Base-by-base conservation (phyloP, 2,113 vertebrate species). In the Seriola dumerili region DNA sequence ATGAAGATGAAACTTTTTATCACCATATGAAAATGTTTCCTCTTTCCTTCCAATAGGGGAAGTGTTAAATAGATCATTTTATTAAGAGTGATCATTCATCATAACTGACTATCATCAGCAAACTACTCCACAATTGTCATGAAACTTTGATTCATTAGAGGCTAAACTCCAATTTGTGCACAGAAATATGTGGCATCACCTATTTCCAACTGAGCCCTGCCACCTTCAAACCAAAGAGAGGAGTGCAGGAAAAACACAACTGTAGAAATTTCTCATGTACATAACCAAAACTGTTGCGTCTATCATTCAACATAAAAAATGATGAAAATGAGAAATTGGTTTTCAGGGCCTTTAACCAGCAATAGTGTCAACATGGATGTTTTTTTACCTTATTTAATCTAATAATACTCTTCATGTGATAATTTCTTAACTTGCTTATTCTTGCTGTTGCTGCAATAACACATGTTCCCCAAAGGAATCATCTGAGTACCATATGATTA, bases 401-500 rank as follows among this genome's bases (percentile, higher is more conserved):
- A 23, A 23, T 23, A 59, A 55, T 12, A 5, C 32, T 55, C 48
- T 62, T 29, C 13, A n/a, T 8, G 5, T 54, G 34, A 58, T 64
- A 14, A 54, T 17, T 19, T 59, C 32, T 73, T 32, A 64, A 29
- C 29, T 29, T 29, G 29, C 29, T 29, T 29, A 29, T 29, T 29
- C 29, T 29, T 29, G 29, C 29, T 77, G 58, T 80, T 73, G 34
- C 62, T 61, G 40, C 40, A 83, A 38, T 40, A 72, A 65, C 52
- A 40, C 25, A 3, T 1, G 5, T 55, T 71, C 54, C 87, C 80
- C 69, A 78, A 1, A 2, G 52, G 84, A 80, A 64, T 57, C 40
- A 57, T 72, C 4, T n/a, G 68, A 67, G 78, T 44, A 74, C 48
- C 58, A 71, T 80, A 64, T 61, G 78, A 87, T 74, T 54, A 61